Conservation (phyloP, 1,140 invertebrate genomes). For the Pygmarrhopalites habei region DNA sequence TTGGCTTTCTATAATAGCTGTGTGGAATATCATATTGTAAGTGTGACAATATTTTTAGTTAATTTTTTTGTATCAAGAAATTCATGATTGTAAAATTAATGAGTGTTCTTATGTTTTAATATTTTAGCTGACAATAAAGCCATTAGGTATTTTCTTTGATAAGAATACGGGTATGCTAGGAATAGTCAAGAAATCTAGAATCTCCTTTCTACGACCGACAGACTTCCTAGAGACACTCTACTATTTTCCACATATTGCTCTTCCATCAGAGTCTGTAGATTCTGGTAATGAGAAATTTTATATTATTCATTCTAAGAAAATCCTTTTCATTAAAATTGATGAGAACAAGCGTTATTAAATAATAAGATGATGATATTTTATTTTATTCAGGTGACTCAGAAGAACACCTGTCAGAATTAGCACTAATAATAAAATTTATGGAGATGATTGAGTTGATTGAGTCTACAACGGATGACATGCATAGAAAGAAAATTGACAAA, state of each 20-base stretch:
- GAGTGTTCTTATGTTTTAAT: no score
- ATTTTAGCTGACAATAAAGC: conserved; percentile 37
- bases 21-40: conserved; percentile 39
- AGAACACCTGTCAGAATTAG: neutral
- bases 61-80: no score
- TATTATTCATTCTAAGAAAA: no score
- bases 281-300: no score
- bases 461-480: conserved; percentile 9
- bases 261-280: no score
- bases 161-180: conserved; percentile 24
- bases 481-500: conserved; percentile 25
- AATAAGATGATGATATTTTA: no score
- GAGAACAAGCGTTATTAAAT: no score
- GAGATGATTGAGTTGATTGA: conserved; percentile 35
- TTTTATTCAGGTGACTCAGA: conserved; percentile 17
- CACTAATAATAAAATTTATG: conserved; percentile 31
- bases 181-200: conserved; percentile 35
- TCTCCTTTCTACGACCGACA: conserved; percentile 36
- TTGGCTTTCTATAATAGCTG: conserved; percentile 35
- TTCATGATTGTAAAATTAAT: no score
- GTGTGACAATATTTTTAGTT: no score
- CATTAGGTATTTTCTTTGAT: conserved; percentile 35
- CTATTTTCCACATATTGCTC: conserved; percentile 36
- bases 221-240: conserved; percentile 34
- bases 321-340: no score